Conservation (phyloP, 2,113 vertebrate species). For the Mobula birostris region DNA sequence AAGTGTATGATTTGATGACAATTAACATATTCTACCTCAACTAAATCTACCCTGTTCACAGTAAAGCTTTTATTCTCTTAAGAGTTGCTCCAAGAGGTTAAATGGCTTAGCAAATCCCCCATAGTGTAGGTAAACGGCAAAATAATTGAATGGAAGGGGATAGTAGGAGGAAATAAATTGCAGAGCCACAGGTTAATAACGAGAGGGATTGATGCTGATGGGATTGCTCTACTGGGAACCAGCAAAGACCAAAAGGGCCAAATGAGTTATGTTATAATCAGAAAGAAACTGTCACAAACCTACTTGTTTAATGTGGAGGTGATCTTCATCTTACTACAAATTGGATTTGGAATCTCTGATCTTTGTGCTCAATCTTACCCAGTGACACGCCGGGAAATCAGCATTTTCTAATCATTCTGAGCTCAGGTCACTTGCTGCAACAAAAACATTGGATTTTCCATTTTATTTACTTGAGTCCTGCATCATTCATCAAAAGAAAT, state of each 20-base stretch:
- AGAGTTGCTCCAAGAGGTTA: too few relatives aligned
- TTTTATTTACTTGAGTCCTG: not conserved
- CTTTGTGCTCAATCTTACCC: not conserved
- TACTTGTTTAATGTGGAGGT: not conserved
- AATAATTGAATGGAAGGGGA: too few relatives aligned
- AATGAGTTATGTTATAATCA: too few relatives aligned
- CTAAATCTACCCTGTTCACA: not conserved
- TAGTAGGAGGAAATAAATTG: too few relatives aligned
- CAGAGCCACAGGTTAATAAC: too few relatives aligned
- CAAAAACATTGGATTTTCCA: not conserved
- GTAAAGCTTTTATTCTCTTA: not conserved
- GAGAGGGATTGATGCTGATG: too few relatives aligned
- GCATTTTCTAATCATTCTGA: not conserved
- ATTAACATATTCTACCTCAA: not conserved
- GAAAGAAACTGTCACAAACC: not conserved
- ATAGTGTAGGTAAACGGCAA: too few relatives aligned
- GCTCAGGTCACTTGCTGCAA: not conserved
- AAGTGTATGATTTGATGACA: not conserved
- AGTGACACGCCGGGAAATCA: not conserved
- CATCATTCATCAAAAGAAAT: not conserved
- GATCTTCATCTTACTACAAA: not conserved
- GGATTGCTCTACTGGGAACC: too few relatives aligned
- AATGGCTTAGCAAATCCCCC: too few relatives aligned
- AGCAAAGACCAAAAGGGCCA: too few relatives aligned
- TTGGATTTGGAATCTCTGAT: not conserved